Evolutionary conservation across 2,888 invertebrate genomes (phyloP).

Genomic region (Netelia virgata): DNA sequence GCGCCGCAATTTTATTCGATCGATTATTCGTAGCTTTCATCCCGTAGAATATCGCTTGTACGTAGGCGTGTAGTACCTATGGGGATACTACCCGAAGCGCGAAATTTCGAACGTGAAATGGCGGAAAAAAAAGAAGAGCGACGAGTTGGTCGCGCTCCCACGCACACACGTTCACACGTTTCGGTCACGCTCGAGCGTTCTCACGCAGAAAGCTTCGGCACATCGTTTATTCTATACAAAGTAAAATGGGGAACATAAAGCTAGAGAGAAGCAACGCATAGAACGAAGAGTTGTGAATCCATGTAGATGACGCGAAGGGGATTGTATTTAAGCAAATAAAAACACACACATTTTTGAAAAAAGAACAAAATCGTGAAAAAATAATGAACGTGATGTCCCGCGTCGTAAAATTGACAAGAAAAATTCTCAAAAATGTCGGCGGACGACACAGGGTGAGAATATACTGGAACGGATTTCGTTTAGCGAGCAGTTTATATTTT

Average conservation of each 20-base stretch:
- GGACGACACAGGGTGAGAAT: too few species aligned
- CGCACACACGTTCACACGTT: neutral
- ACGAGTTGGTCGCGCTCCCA: neutral
- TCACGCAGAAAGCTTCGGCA: neutral
- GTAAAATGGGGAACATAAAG: neutral
- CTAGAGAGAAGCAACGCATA: neutral
- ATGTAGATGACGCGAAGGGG: too few species aligned
- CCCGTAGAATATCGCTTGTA: neutral
- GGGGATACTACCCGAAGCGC: neutral
- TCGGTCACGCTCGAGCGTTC: neutral
- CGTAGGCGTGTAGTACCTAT: neutral
- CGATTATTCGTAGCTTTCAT: constrained; percentile 25
- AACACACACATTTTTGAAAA: too few species aligned
- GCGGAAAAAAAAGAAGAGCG: neutral
- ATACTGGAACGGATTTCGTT: too few species aligned
- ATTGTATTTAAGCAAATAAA: too few species aligned
- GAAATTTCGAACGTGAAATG: constrained; percentile 13
- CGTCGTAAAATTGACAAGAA: too few species aligned
- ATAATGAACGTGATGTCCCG: too few species aligned
- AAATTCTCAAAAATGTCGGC: too few species aligned
- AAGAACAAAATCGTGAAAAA: too few species aligned
- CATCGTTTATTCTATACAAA: constrained; percentile 1
- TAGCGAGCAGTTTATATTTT: too few species aligned
- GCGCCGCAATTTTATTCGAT: constrained; percentile 18
- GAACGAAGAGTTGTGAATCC: too few species aligned